Percentiles rank a stretch among this genome's conserved stretches.
These are phyloP conservation scores for Pseudomyrmex gracilis DNA, from an alignment of 1,140 invertebrate genomes.

Conservation along the genomic window DNA sequence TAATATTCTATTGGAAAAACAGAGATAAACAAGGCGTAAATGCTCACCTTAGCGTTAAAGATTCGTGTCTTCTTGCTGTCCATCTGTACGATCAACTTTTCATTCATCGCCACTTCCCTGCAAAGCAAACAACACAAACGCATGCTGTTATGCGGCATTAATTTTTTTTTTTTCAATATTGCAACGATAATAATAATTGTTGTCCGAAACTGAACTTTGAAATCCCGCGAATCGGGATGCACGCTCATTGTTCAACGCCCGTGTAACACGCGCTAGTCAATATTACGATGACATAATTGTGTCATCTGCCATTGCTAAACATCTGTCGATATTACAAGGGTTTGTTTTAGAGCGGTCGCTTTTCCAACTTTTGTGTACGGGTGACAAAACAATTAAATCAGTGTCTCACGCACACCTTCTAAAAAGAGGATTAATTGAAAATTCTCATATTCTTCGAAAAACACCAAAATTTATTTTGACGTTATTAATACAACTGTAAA, in stretches of 20 bases:
- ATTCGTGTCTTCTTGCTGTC: constrained; percentile 94
- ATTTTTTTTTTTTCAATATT: neutral
- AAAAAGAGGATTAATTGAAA: no score
- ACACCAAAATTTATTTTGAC: neutral
- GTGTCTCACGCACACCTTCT: neutral
- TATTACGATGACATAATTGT: constrained; percentile 49
- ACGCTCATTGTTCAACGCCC: neutral
- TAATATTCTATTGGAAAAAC: no score
- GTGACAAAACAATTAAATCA: constrained; percentile 8
- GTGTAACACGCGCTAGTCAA: constrained; percentile 27
- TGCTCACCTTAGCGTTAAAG: constrained; percentile 90
- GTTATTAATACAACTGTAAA: neutral
- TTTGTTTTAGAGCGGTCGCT: neutral
- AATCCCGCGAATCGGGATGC: neutral
- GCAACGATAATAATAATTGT: no score
- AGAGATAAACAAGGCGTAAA: no score
- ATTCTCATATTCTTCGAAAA: neutral
- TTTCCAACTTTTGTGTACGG: neutral
- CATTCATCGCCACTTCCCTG: constrained; percentile 94
- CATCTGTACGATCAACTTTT: constrained; percentile 94
- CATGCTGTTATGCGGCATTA: constrained; percentile 30
- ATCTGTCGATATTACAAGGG: neutral
- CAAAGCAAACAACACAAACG: constrained; percentile 79
- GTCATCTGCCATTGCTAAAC: constrained; percentile 45
- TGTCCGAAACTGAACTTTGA: neutral